phyloP scores from a whole-genome alignment of 2,888 invertebrate species.

The Tipula helvola region DNA sequence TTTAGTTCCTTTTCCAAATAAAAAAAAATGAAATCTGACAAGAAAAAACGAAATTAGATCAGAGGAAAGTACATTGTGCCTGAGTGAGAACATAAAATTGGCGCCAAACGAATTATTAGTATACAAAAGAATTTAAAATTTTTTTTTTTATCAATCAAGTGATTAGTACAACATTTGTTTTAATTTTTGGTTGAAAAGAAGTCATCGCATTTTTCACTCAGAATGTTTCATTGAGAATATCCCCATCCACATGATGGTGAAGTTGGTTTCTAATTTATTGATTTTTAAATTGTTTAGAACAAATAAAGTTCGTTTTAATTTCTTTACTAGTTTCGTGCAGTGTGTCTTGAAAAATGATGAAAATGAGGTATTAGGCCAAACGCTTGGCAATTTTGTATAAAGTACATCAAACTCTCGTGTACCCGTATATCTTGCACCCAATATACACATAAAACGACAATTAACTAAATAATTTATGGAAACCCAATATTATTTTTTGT shows the following conservation, averaged over 20 bases:
- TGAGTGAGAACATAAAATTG: neutral
- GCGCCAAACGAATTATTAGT: neutral
- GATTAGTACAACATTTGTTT: neutral
- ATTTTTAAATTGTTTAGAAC: neutral
- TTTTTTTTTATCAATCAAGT: neutral
- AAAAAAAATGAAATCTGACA: too few relatives aligned
- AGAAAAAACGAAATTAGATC: neutral
- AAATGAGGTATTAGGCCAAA: neutral
- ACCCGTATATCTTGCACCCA: neutral
- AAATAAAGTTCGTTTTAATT: neutral
- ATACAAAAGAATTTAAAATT: too few relatives aligned
- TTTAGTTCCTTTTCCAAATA: neutral
- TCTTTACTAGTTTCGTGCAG: neutral
- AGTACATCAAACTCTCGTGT: neutral
- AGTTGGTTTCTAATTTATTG: neutral
- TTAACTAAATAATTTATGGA: neutral
- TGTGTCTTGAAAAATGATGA: neutral
- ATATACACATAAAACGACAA: neutral
- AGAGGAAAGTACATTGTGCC: neutral
- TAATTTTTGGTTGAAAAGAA: neutral
- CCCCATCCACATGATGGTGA: neutral
- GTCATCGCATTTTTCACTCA: neutral
- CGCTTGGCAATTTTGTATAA: neutral
- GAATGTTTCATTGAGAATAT: neutral
- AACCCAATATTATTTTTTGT: neutral